These are phyloP conservation scores for Temnothorax nylanderi DNA, from an alignment of 1,140 invertebrate species.

Conservation along the genomic window DNA sequence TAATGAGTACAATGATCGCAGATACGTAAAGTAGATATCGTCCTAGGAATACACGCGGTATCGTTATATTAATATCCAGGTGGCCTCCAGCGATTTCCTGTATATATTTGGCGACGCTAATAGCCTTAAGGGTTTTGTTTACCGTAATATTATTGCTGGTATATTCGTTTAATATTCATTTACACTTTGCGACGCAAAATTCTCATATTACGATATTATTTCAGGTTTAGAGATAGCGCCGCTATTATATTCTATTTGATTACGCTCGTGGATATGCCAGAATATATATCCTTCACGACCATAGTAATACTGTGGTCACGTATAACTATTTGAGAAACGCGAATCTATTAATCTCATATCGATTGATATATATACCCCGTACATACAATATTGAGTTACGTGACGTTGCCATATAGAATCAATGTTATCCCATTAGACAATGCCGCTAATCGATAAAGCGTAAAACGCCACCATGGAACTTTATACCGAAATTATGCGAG, in stretches of 20 bases:
- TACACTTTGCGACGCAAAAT: neutral
- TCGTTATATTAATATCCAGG: slow-evolving; percentile 33
- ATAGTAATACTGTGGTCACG: slow-evolving; percentile 51
- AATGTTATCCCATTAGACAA: slow-evolving; percentile 39
- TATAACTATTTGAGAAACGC: slow-evolving; percentile 63
- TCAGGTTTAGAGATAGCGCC: neutral
- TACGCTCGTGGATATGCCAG: slow-evolving; percentile 35
- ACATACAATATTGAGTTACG: slow-evolving; percentile 49
- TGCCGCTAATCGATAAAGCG: neutral
- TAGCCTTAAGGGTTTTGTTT: slow-evolving; percentile 24
- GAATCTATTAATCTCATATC: slow-evolving; percentile 71
- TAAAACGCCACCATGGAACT: neutral
- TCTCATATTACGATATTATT: slow-evolving; percentile 23
- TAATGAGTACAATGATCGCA: slow-evolving; percentile 12
- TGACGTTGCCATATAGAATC: slow-evolving; percentile 14
- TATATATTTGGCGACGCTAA: slow-evolving; percentile 39
- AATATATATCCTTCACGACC: slow-evolving; percentile 50
- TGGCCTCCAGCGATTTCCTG: neutral
- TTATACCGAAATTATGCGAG: neutral
- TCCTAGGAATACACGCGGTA: neutral
- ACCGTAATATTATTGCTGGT: neutral
- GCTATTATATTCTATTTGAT: slow-evolving; percentile 43
- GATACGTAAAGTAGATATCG: slow-evolving; percentile 34
- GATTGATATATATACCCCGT: slow-evolving; percentile 35
- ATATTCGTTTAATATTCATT: slow-evolving; percentile 29